These are phyloP conservation scores for Sterrhoptilus dennistouni DNA, from an alignment of 2,113 vertebrate genomes.

Conservation along the genomic window DNA sequence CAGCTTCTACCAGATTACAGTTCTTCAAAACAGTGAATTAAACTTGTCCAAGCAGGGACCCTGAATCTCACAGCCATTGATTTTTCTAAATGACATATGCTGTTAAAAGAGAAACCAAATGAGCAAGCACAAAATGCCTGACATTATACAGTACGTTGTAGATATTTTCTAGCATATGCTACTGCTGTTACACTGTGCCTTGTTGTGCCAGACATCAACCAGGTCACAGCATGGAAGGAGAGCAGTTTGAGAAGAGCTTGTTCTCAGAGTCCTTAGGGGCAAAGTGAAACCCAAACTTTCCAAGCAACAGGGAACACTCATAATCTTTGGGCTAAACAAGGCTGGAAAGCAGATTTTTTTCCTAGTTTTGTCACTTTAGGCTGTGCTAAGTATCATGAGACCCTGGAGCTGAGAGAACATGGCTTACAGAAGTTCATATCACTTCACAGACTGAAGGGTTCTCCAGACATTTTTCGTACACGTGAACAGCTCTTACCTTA, in stretches of 20 bases:
- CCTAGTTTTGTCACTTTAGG: neutral
- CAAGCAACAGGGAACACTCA: neutral
- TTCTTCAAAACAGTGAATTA: neutral
- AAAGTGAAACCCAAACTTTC: neutral
- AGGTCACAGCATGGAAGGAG: constrained; percentile 2
- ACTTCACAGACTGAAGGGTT: fast-evolving
- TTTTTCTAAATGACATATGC: constrained; percentile 12
- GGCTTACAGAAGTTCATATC: neutral
- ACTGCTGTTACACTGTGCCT: constrained; percentile 6
- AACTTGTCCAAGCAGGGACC: constrained; percentile 1
- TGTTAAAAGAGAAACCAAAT: constrained; percentile 14
- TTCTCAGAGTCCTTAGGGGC: neutral
- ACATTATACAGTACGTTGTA: neutral
- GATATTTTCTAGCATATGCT: constrained; percentile 7
- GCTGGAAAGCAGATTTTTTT: neutral
- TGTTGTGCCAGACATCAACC: constrained; percentile 14
- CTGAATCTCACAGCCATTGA: constrained; percentile 14
- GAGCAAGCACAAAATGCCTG: constrained; percentile 19
- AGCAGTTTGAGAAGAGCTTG: neutral
- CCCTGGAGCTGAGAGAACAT: neutral
- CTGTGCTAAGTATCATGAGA: neutral
- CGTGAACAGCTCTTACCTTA: neutral
- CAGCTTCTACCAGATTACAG: neutral
- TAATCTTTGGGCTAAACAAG: neutral
- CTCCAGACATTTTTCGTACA: neutral